Percentiles rank a stretch among this genome's conserved stretches.
These are phyloP conservation scores for Ichneumoninae sp. DNA, from an alignment of 2,888 invertebrate species.

Conservation along the genomic window DNA sequence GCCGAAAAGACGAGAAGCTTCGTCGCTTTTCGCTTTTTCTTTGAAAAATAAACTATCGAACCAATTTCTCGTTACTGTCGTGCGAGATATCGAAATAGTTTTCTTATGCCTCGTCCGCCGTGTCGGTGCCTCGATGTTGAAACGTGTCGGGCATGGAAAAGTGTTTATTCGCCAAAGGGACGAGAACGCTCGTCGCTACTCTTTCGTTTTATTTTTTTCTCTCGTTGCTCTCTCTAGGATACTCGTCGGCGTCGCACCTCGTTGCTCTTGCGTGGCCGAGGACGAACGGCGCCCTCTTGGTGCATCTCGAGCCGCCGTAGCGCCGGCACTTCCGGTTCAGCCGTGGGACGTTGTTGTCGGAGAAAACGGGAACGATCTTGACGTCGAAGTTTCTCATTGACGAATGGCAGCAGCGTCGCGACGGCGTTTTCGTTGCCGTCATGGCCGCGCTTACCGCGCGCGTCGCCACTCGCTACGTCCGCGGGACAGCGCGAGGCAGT, in stretches of 20 bases:
- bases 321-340: background rate
- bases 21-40: background rate
- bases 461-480: slow-evolving; percentile 56
- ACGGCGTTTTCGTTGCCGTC: slow-evolving; percentile 47
- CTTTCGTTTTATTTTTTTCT: background rate
- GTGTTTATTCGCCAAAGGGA: background rate
- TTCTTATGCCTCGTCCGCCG: background rate
- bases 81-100: background rate
- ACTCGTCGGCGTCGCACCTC: slow-evolving; percentile 9
- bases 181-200: no score
- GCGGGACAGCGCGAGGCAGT: slow-evolving; percentile 19
- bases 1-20: background rate
- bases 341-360: background rate
- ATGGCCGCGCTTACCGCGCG: slow-evolving; percentile 58
- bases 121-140: background rate
- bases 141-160: background rate
- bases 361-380: background rate
- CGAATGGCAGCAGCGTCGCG: slow-evolving; percentile 36
- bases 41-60: background rate
- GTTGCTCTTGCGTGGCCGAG: background rate
- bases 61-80: background rate
- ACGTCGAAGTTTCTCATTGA: slow-evolving; percentile 14
- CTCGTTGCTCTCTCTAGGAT: background rate
- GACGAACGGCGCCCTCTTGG: background rate
- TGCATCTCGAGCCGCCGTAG: background rate